Evolutionary conservation across 53 echinoderm and acorn worm species (phyloP), one percentile per base, ranked within the genome.

Genomic region (Apostichopus leukothele): DNA sequence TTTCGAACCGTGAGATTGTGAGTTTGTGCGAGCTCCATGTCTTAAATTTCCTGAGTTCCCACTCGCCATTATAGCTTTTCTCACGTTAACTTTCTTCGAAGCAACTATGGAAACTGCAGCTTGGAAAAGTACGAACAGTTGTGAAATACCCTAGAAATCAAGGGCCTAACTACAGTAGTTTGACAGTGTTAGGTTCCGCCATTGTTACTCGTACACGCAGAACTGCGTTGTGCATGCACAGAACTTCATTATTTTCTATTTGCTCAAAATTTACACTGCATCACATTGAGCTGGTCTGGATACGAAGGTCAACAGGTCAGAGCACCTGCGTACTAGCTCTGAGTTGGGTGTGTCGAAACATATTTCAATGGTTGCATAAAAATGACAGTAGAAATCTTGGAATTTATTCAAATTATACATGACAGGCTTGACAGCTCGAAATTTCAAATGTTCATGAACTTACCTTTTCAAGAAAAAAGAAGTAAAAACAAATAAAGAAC

Each of bases 1-100:
- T 78, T 97, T 97, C 81, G 95, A 89, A 63, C 96, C 89, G 85
- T 85, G 85, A n/a, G 71, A 71, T 79, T 90, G 91, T 79, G 90
- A 86, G n/a, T 90, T 90, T 52, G 92, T 86, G 76, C 88, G 88
- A 18, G 88, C 68, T 51, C 75, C 50, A 75, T 87, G 88, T 75
- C 88, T 50, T 22, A 87, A 53, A 59, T 87, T 87, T 55, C 88
- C 88, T 18, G 88, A 87, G 55, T 18, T 81, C 23, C 86, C 86
- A 86, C 86, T 86, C 63, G 86, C 86, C 86, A 86, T 86, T 11
- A 12, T 19, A 22, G n/a, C 11, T n/a, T 81, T 21, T 55, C 60
- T 81, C 60, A 6, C 55, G 20, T 20, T 59, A 0, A 81, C 21
- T 14, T 21, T 19, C 3, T 1, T 21, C 54, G 7, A 81, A 81